These are phyloP conservation scores for Hetaerina titia DNA, from an alignment of 2,888 invertebrate genomes.

Conservation along the genomic window DNA sequence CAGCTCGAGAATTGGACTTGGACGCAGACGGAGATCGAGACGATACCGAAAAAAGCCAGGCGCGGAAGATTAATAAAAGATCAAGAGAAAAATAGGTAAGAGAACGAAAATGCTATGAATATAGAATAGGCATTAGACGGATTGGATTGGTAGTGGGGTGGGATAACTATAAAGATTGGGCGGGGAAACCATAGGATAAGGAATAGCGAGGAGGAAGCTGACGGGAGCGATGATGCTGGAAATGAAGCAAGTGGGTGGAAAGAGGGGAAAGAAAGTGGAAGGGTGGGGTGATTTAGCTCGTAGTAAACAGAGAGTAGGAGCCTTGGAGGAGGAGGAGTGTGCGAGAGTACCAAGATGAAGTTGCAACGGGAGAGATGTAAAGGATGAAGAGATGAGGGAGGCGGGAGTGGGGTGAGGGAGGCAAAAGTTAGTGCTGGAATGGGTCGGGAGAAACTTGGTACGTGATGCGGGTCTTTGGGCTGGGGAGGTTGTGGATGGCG, in stretches of 20 bases:
- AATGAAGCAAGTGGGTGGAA: neutral
- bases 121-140: neutral
- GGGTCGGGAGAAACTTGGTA: conserved; percentile 18
- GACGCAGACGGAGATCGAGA: neutral
- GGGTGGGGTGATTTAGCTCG: conserved; percentile 51
- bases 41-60: neutral
- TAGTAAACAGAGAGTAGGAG: conserved; percentile 49
- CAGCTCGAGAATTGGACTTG: no score
- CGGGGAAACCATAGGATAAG: neutral
- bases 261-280: neutral
- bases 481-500: conserved; percentile 5
- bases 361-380: conserved; percentile 59
- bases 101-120: neutral
- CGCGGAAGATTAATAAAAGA: neutral
- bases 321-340: neutral
- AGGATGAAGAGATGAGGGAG: conserved; percentile 18
- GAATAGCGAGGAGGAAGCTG: neutral
- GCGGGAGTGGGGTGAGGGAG: neutral
- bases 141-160: neutral
- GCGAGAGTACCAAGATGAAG: conserved; percentile 53
- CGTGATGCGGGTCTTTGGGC: conserved; percentile 35
- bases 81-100: neutral
- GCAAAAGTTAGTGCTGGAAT: neutral
- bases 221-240: neutral
- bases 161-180: neutral